Conservation (phyloP, 2,113 vertebrate genomes). For the Gorilla gorilla region DNA sequence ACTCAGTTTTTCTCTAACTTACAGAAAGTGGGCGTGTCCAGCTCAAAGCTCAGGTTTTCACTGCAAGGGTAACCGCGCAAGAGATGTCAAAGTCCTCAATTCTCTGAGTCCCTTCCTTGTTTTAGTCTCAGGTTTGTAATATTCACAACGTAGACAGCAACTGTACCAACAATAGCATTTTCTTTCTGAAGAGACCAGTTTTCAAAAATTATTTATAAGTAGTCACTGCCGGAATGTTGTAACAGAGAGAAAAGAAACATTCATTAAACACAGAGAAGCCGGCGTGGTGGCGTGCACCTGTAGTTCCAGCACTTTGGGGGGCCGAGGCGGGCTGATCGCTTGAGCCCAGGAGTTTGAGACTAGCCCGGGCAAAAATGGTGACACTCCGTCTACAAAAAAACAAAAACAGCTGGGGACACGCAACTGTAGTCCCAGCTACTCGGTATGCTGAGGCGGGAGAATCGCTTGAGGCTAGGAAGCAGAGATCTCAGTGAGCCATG, state of each 20-base stretch:
- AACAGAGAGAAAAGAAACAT: background rate
- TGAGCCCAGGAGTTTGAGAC: too few species aligned
- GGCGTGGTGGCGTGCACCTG: too few species aligned
- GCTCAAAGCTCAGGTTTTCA: background rate
- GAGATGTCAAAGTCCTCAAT: background rate
- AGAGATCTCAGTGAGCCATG: too few species aligned
- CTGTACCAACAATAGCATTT: background rate
- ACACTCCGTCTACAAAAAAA: too few species aligned
- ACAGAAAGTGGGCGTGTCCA: background rate
- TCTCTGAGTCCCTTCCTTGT: too few species aligned
- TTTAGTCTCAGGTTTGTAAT: background rate
- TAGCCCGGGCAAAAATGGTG: too few species aligned
- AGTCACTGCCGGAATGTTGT: background rate
- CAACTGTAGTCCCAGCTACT: too few species aligned
- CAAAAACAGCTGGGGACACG: too few species aligned
- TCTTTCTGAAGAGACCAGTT: background rate
- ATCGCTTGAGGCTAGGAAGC: too few species aligned
- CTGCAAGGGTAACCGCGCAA: background rate
- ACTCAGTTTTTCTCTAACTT: background rate
- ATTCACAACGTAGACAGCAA: background rate
- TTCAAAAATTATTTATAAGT: background rate
- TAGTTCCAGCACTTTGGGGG: too few species aligned
- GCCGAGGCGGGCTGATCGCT: too few species aligned
- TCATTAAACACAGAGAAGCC: background rate
- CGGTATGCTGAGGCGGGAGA: too few species aligned